Base-by-base conservation (phyloP, 2,113 vertebrate genomes). In the Rhea americana region DNA sequence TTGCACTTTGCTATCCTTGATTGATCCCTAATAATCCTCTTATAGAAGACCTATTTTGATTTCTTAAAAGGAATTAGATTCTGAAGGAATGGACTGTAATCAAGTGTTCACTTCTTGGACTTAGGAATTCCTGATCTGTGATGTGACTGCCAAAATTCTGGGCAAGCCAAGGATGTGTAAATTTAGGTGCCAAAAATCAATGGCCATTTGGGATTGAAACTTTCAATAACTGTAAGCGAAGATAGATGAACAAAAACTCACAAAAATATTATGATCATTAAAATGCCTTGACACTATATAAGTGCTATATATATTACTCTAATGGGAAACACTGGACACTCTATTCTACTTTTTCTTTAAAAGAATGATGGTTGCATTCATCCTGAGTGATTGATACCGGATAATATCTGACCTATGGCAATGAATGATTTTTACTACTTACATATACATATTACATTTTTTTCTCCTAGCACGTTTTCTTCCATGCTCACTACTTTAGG, bases 31-130 rank as follows among this genome's bases (percentile, higher is more conserved):
- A 65, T 55, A 82, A 91, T 84, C 81, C 53, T 89, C 13, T 82
- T 89, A 43, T 62, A 53, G 25, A 91, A 62, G 58, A 83, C 62
- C 51, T 82, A 37, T 28, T 91, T 85, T 93, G 80, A 82, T 79
- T 85, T 91, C 93, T 51, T 58, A 16, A 47, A 84, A 91, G 37
- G 71, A 94, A 87, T 93, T 89, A 63, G 26, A 35, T 87, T 84
- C 85, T 70, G 53, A 75, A 20, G 37, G 62, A 91, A 89, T 89
- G 91, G 78, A 20, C 30, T 89, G 19, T 82, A 87, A 91, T 79
- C 3, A 14, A 76, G 76, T 81, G 62, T 79, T 87, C 74, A 12
- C 41, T 87, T 67, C 32, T 51, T 43, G 74, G 62, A 32, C 21
- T 73, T 90, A 89, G 55, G 62, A 96, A 59, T 37, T 75, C 62